phyloP scores from a whole-genome alignment of 2,797 vertebrate species.

The Eleutherodactylus coqui region DNA sequence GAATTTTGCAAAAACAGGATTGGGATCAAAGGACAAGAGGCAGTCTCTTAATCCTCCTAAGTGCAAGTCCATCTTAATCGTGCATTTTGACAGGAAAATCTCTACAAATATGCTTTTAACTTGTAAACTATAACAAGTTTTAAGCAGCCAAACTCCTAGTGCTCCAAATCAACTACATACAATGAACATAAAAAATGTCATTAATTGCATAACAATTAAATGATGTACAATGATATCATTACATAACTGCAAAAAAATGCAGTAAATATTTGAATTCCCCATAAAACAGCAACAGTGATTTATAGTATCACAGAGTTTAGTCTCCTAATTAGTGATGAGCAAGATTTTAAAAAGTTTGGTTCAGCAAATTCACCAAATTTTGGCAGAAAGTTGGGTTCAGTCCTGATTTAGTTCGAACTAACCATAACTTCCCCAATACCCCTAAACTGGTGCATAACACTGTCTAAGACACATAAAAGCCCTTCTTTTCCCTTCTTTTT shows the following conservation, averaged over 20 bases:
- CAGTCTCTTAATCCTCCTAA: constrained; percentile 71
- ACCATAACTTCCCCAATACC: too few species aligned
- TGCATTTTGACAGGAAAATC: constrained; percentile 69
- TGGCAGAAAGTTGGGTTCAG: too few species aligned
- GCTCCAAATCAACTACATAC: neutral
- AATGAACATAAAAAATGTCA: neutral
- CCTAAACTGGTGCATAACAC: too few species aligned
- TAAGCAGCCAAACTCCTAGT: neutral
- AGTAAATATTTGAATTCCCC: neutral
- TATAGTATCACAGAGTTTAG: too few species aligned
- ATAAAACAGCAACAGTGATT: too few species aligned
- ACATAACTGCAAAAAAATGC: neutral
- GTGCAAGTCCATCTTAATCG: constrained; percentile 70
- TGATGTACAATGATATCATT: neutral
- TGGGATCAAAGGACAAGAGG: constrained; percentile 73
- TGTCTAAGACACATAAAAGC: too few species aligned
- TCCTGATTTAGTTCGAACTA: too few species aligned
- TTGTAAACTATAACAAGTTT: constrained; percentile 47
- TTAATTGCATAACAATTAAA: neutral
- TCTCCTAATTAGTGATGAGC: too few species aligned
- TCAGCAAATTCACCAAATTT: too few species aligned
- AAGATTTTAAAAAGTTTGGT: too few species aligned
- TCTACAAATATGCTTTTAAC: constrained; percentile 71
- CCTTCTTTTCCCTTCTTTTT: too few species aligned
- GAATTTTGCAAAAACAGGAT: constrained; percentile 68